Base-by-base conservation (phyloP, 2,797 vertebrate species). In the Intellagama lesueurii region DNA sequence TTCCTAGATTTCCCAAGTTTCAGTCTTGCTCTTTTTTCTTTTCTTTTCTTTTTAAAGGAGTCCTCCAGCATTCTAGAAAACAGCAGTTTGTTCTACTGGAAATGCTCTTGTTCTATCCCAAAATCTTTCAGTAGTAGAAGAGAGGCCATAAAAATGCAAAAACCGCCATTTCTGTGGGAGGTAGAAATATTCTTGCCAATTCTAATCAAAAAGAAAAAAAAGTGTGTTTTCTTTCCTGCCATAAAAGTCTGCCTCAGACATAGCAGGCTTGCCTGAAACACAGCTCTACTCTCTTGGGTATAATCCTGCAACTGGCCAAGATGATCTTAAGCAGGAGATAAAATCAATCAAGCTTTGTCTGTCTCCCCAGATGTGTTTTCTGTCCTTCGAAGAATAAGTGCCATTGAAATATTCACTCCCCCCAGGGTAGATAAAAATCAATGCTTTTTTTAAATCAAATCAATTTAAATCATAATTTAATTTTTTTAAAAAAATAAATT, bases 311-410 rank as follows among this genome's bases (percentile, higher is more conserved):
- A 94, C 89, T 0, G 0, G 76, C 81, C 77, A 0, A 86, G 76
- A 89, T 81, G 92, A 90, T 87, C 93, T 89, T 90, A 95, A 56
- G 85, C 90, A 92, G 85, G 80, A 60, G 3, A 0, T 9, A 86
- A 83, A 94, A 90, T 56, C 66, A 68, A 0, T 30, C 8, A 22
- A 26, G 26, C 81, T 5, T 69, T 69, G 35, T 16, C 16, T 68
- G 24, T 83, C 81, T 28, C 3, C 22, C 16, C 64, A 83, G 52
- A 56, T 3, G 19, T 49, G 68, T 28, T 47, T 49, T 89, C 87
- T 94, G 88, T 85, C 91, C 89, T 76, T 2, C 0, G 52, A 90
- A 92, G 91, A 90, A 89, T 73, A 93, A 91, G 84, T 83, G 85
- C 81, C 88, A 87, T 85, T 92, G 83, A 78, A 92, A 81, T 86